A percentile compares a stretch with the other conserved stretches of the same genome.
These are phyloP conservation scores for Arvicanthis niloticus DNA, from an alignment of 2,113 vertebrate genomes.

Conservation along the genomic window DNA sequence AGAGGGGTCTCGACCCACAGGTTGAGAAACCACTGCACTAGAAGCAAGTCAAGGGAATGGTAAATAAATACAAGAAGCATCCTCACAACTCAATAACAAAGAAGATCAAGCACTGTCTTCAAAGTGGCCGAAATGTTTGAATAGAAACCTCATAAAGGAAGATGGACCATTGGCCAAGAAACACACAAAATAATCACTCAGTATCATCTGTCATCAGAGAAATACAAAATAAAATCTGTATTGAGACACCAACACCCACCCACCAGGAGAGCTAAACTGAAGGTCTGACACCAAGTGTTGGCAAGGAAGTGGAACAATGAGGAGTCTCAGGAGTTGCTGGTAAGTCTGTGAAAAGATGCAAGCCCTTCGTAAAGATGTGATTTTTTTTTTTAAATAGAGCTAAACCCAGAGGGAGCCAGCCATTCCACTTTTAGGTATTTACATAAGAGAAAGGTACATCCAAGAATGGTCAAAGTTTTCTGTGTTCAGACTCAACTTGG, in stretches of 20 bases:
- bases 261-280: slow-evolving; percentile 15
- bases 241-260: not conserved
- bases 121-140: not conserved
- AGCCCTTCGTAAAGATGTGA: not conserved
- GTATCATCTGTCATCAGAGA: slow-evolving; percentile 20
- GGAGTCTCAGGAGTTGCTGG: not conserved
- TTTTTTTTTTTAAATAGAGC: slow-evolving; percentile 2
- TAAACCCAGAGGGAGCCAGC: not conserved
- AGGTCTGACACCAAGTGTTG: slow-evolving; percentile 23
- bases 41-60: not conserved
- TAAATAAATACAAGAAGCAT: slow-evolving; percentile 1
- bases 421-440: not conserved
- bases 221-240: slow-evolving; percentile 29
- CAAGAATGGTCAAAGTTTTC: not conserved
- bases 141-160: slow-evolving; percentile 52
- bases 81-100: not conserved
- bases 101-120: not conserved
- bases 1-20: not conserved
- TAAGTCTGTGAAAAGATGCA: slow-evolving; percentile 7
- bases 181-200: not conserved
- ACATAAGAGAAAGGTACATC: not conserved
- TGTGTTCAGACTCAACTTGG: not conserved
- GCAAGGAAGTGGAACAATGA: not conserved
- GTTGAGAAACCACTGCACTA: not conserved
- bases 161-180: slow-evolving; percentile 4